Evolutionary conservation across 1,140 invertebrate species (phyloP).

Genomic region (Nephila pilipes): DNA sequence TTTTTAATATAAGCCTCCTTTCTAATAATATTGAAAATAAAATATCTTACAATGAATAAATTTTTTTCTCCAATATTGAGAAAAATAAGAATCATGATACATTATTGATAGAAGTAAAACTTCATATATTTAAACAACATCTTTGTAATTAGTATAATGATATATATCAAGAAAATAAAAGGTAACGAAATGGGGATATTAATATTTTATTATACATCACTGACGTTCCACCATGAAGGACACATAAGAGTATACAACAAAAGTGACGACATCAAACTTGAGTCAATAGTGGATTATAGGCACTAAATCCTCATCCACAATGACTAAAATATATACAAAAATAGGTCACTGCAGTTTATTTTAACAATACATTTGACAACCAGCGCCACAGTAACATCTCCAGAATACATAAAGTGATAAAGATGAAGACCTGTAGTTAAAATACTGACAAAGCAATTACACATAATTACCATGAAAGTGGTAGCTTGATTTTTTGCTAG

Average conservation of each 20-base stretch:
- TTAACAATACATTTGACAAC: conserved; percentile 70
- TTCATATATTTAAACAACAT: not conserved
- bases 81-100: too few species aligned
- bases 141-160: not conserved
- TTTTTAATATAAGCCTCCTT: too few species aligned
- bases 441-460: conserved; percentile 72
- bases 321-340: conserved; percentile 75
- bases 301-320: conserved; percentile 76
- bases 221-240: conserved; percentile 70
- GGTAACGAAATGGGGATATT: conserved; percentile 49
- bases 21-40: too few species aligned
- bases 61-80: too few species aligned
- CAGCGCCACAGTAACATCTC: conserved; percentile 71
- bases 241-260: conserved; percentile 76
- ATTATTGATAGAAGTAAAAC: too few species aligned
- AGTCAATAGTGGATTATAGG: conserved; percentile 73
- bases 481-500: conserved; percentile 6
- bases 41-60: too few species aligned
- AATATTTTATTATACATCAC: conserved; percentile 76
- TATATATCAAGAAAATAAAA: not conserved
- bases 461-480: not conserved
- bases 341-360: conserved; percentile 76
- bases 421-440: conserved; percentile 29
- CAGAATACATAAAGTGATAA: conserved; percentile 68
- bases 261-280: conserved; percentile 74